phyloP scores from a whole-genome alignment of 2,113 vertebrate genomes.

The Lepus timidus region DNA sequence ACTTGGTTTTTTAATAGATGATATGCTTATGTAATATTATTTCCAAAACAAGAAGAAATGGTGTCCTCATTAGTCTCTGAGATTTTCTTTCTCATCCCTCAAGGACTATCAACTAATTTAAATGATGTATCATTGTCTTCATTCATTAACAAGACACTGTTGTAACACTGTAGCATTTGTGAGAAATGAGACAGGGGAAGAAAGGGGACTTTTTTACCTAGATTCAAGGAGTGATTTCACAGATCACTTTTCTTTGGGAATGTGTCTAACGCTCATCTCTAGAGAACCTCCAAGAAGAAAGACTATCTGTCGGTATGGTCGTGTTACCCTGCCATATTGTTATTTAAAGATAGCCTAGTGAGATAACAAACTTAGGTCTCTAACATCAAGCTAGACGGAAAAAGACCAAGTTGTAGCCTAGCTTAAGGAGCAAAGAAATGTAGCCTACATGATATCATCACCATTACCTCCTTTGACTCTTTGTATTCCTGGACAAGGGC shows the following conservation, averaged over 20 bases:
- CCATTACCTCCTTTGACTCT: background rate
- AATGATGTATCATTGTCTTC: background rate
- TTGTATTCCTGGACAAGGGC: background rate
- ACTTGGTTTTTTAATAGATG: background rate
- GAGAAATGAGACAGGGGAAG: background rate
- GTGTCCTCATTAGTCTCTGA: conserved; percentile 30
- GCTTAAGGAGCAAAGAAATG: background rate
- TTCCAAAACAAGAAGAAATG: conserved; percentile 59
- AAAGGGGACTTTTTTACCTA: conserved; percentile 10
- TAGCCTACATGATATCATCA: background rate
- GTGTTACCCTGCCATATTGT: background rate
- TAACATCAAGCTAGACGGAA: background rate
- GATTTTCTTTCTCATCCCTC: conserved; percentile 46
- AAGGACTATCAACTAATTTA: conserved; percentile 29
- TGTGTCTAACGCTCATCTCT: background rate
- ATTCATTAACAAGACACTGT: background rate
- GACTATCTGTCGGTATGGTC: background rate
- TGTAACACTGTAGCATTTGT: background rate
- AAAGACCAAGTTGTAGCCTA: background rate
- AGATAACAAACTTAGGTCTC: background rate
- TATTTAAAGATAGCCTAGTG: background rate
- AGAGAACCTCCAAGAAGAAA: background rate
- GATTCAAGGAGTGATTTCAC: conserved; percentile 16
- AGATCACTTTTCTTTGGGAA: background rate
- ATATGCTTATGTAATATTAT: conserved; percentile 7